Base-by-base conservation (phyloP, 2,888 invertebrate genomes). In the Tetragonula carbonaria region DNA sequence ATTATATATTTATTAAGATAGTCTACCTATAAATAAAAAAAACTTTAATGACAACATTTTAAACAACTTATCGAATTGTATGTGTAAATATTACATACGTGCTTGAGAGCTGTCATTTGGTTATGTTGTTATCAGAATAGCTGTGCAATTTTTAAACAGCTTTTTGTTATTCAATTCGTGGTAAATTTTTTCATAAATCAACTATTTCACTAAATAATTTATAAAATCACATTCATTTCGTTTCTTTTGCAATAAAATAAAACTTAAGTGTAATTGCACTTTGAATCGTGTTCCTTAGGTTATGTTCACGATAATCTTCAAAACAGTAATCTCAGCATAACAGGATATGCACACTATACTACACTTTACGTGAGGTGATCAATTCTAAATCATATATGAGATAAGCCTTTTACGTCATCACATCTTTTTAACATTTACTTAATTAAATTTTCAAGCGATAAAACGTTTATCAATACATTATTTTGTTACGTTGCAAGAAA, bases 51-150 rank as follows among this genome's bases (percentile, higher is more conserved):
- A 33, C 13, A 63, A 62, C 55, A 18, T 16, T 63, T 72, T 55
- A 57, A 57, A 70, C 16, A 59, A 65, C 51, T 74, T 80, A 59
- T 13, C 16, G 4, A 55, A n/a, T 51, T 62, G 57, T 50, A 33
- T 62, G 45, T 62, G 21, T 57, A 23, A 78, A 65, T 50, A 65
- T 67, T 67, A 55, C 73, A 83, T 82, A 88, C 86, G 86, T 84
- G 82, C 82, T 80, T 78, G 38, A 76, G 73, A 77, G 67, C 85
- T 88, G 88, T 87, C 85, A 86, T 86, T 88, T 87, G 87, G 86
- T 89, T 86, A 84, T 84, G 80, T 87, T 81, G 62, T 55, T 62
- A 38, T 77, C 66, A 63, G 55, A 57, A 23, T 59, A 74, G 14
- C 23, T 53, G 14, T 67, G 57, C 33, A 16, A 13, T 53, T 23